A percentile compares a stretch with the other conserved stretches of the same genome.
Evolutionary conservation across 2,888 invertebrate genomes (phyloP).

Genomic region (Ennomos fuscantarius): DNA sequence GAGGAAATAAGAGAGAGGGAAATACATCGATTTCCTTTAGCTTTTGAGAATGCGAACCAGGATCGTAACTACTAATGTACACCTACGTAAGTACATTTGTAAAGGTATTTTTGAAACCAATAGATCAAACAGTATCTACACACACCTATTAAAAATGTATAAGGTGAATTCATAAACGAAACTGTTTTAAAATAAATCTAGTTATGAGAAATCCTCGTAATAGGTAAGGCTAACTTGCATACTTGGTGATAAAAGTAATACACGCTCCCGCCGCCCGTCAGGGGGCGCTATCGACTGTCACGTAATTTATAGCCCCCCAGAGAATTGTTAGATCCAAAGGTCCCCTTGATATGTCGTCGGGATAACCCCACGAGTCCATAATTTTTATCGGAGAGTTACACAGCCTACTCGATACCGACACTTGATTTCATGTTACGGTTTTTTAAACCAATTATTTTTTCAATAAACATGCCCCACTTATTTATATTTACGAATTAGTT

Average conservation of each 20-base stretch:
- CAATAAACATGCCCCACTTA: background rate
- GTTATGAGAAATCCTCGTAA: background rate
- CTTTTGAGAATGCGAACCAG: too few relatives aligned
- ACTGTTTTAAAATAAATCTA: slow-evolving; percentile 10
- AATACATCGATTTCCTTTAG: too few relatives aligned
- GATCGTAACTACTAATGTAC: too few relatives aligned
- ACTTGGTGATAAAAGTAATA: slow-evolving; percentile 61
- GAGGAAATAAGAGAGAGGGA: too few relatives aligned
- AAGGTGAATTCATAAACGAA: background rate
- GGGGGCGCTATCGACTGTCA: slow-evolving; percentile 68
- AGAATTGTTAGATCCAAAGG: slow-evolving; percentile 62
- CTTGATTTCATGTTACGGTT: slow-evolving; percentile 20
- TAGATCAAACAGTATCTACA: too few relatives aligned
- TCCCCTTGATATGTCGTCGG: slow-evolving; percentile 72
- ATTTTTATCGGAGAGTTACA: slow-evolving; percentile 61
- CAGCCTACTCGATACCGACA: slow-evolving; percentile 42
- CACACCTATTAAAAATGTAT: too few relatives aligned
- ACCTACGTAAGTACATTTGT: too few relatives aligned
- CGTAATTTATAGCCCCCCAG: slow-evolving; percentile 70
- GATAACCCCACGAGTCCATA: slow-evolving; percentile 71
- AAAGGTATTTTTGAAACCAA: too few relatives aligned
- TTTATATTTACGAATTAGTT: too few relatives aligned
- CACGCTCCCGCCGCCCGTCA: slow-evolving; percentile 46
- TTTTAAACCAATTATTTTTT: slow-evolving; percentile 21
- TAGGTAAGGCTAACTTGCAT: slow-evolving; percentile 30